Base-by-base conservation (phyloP, 2,888 invertebrate species). In the Acanthosoma haemorrhoidale region DNA sequence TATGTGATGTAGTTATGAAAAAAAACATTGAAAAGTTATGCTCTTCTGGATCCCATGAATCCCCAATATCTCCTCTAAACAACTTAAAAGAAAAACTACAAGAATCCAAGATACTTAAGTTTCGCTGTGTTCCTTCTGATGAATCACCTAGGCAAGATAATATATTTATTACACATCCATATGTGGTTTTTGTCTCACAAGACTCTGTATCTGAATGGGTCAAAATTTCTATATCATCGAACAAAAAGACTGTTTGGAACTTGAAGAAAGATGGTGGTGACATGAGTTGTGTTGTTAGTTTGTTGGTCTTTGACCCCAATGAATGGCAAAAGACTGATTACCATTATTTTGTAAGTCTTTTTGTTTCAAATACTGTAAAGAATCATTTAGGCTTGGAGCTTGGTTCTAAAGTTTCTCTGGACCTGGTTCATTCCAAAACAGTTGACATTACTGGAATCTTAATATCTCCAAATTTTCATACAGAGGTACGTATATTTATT, bases 361-460 rank as follows among this genome's bases (percentile, higher is more conserved):
- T 85, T 69, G 80, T 87, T 71, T 82, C 85, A 60, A 80, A 83
- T 69, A 80, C 82, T 41, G 78, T 88, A 66, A 83, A 84, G 76
- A 77, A 80, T 15, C 83, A 84, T 73, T 80, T 87, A 58, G 82
- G 82, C 74, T 76, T 86, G 71, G 82, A 83, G 41, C 80, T 83
- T 71, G 87, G 88, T 9, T 80, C 81, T 59, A 86, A 84, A 79
- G 80, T 87, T 4, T 79, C 83, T 38, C 78, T 88, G 25, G 82
- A 82, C 39, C 77, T 81, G 60, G 79, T 79, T 3, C 79, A 80
- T 72, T 81, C 82, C 1, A 80, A 81, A 41, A 81, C 83, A 4
- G 74, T 75, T 21, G 83, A 86, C 77, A 79, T 88, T 72, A 75
- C 75, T 59, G 75, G 79, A 64, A 73, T 75, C 73, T 76, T 80